These are phyloP conservation scores for Motacilla alba DNA, from an alignment of 2,113 vertebrate species.

Conservation along the genomic window DNA sequence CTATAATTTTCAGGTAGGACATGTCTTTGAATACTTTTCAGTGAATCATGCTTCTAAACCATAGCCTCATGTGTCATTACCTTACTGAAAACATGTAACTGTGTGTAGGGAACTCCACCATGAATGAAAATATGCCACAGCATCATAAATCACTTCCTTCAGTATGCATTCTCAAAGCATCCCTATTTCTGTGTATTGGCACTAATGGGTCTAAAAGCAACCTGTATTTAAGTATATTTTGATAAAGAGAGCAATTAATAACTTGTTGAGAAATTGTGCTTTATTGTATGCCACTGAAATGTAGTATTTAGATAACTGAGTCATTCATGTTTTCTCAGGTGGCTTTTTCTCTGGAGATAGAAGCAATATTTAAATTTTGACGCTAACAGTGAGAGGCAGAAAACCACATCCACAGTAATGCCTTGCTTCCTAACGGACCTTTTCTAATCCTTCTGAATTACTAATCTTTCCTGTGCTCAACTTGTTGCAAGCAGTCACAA, in stretches of 20 bases:
- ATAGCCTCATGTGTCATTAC: background rate
- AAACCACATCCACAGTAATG: background rate
- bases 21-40: conserved; percentile 2
- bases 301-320: background rate
- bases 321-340: conserved; percentile 15
- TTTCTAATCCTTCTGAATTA: conserved; percentile 48
- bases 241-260: background rate
- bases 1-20: conserved; percentile 18
- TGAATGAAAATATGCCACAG: background rate
- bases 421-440: conserved; percentile 45
- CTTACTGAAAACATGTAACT: background rate
- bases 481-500: conserved; percentile 27
- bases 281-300: background rate
- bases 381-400: background rate
- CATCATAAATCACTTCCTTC: background rate
- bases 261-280: background rate
- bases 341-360: conserved; percentile 26
- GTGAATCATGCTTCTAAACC: background rate
- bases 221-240: background rate
- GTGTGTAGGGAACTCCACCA: background rate
- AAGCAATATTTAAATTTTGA: background rate
- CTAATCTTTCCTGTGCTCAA: conserved; percentile 39
- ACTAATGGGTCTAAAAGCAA: background rate
- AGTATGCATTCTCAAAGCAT: background rate
- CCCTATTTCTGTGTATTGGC: background rate